phyloP scores from a whole-genome alignment of 2,113 vertebrate species.

The Pygoscelis antarcticus region DNA sequence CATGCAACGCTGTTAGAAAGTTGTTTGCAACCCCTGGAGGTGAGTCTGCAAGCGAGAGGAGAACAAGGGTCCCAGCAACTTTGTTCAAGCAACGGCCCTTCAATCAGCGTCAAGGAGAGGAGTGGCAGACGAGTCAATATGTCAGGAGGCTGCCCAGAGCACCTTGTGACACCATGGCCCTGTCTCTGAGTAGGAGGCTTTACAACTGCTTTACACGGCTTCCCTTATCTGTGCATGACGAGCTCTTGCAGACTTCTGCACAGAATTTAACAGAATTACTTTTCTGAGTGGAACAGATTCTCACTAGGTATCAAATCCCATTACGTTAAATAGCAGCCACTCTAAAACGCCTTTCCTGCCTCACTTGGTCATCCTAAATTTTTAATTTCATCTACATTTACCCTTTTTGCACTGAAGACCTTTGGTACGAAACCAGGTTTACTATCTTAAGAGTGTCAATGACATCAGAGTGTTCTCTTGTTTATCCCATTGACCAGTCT shows the following conservation, averaged over 20 bases:
- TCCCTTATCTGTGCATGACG: not conserved
- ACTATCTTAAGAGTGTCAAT: not conserved
- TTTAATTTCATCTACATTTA: slow-evolving; percentile 35
- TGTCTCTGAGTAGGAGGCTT: not conserved
- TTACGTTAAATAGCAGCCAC: slow-evolving; percentile 24
- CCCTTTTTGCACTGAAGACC: not conserved
- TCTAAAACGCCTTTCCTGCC: not conserved
- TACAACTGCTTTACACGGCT: not conserved
- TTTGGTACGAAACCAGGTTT: not conserved
- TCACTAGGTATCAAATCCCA: slow-evolving; percentile 37
- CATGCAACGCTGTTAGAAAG: not conserved
- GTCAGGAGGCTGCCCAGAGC: not conserved
- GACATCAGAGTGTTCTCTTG: not conserved
- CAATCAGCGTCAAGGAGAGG: not conserved
- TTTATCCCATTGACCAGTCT: not conserved
- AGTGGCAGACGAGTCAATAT: not conserved
- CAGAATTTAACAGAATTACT: slow-evolving; percentile 53
- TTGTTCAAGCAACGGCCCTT: not conserved
- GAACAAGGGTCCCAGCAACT: not conserved
- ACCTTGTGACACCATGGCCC: not conserved
- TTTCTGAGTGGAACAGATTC: slow-evolving; percentile 25
- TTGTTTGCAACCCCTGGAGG: not conserved
- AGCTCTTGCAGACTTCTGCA: not conserved
- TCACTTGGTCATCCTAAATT: slow-evolving; percentile 17
- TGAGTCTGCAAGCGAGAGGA: not conserved